Evolutionary conservation across 2,797 vertebrate genomes (phyloP).

Genomic region (Parotocinclus haroldoi): DNA sequence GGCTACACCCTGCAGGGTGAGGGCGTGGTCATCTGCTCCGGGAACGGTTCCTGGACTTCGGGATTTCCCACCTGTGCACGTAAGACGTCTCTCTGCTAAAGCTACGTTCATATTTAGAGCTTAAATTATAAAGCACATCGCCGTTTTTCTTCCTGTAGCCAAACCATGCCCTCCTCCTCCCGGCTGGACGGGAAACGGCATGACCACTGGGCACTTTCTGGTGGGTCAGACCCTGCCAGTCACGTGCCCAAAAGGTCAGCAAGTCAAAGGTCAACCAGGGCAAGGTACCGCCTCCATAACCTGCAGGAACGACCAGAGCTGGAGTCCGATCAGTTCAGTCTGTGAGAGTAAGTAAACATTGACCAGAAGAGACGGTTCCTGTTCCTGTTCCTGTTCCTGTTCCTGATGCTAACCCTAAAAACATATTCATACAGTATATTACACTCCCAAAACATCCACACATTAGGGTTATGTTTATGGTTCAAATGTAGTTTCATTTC

Average conservation of each 20-base stretch:
- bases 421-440: too few relatives aligned
- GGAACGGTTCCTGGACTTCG: slow-evolving; percentile 81
- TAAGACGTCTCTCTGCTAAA: slow-evolving; percentile 62
- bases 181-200: slow-evolving; percentile 71
- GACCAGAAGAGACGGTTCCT: too few relatives aligned
- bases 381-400: too few relatives aligned
- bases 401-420: too few relatives aligned
- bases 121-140: neutral
- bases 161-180: slow-evolving; percentile 85
- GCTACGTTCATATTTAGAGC: neutral
- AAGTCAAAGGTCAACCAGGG: slow-evolving; percentile 75
- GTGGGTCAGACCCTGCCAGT: slow-evolving; percentile 83
- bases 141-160: slow-evolving; percentile 64
- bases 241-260: slow-evolving; percentile 85
- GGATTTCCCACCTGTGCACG: slow-evolving; percentile 83
- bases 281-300: slow-evolving; percentile 76
- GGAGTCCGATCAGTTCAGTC: slow-evolving; percentile 78
- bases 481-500: too few relatives aligned
- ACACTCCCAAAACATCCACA: too few relatives aligned
- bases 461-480: too few relatives aligned
- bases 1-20: slow-evolving; percentile 85
- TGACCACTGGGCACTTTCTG: slow-evolving; percentile 73
- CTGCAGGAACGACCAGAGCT: slow-evolving; percentile 87
- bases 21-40: slow-evolving; percentile 74
- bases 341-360: slow-evolving; percentile 84